phyloP scores from a whole-genome alignment of 2,113 vertebrate genomes.

The Blennius ocellaris region DNA sequence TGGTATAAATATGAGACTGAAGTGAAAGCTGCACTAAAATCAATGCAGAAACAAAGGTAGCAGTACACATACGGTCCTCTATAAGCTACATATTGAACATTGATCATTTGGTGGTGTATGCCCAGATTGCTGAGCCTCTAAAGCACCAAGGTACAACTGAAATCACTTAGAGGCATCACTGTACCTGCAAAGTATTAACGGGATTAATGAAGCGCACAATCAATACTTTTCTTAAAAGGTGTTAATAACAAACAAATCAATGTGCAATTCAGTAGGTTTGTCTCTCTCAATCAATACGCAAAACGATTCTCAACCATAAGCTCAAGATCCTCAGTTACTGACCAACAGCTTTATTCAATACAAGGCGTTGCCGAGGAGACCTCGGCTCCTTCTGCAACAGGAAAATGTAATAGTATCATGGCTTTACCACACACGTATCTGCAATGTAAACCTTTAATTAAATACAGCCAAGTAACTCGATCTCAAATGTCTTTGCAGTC shows the following conservation, averaged over 20 bases:
- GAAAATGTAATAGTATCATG: too few species aligned
- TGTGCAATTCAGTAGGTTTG: conserved; percentile 1
- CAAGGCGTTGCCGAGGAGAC: too few species aligned
- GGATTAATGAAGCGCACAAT: conserved; percentile 25
- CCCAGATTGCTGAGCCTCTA: conserved; percentile 22
- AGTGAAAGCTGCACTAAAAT: conserved; percentile 29
- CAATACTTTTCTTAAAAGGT: not conserved
- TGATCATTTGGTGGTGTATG: not conserved
- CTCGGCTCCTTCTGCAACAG: too few species aligned
- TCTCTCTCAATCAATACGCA: not conserved
- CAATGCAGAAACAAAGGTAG: conserved; percentile 30
- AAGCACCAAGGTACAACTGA: conserved; percentile 9
- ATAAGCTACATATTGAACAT: conserved; percentile 5
- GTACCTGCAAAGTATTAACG: conserved; percentile 13
- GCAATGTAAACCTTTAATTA: conserved; percentile 7
- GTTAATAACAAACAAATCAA: conserved; percentile 12
- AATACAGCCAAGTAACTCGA: not conserved
- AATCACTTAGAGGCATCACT: conserved; percentile 1
- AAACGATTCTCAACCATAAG: not conserved
- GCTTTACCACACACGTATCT: conserved; percentile 6
- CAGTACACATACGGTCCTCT: conserved; percentile 6
- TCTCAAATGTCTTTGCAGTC: not conserved
- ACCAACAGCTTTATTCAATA: not conserved
- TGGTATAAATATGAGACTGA: too few species aligned
- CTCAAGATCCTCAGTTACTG: not conserved